phyloP scores from a whole-genome alignment of 2,797 vertebrate species.

The Chaetodon trifasciatus region DNA sequence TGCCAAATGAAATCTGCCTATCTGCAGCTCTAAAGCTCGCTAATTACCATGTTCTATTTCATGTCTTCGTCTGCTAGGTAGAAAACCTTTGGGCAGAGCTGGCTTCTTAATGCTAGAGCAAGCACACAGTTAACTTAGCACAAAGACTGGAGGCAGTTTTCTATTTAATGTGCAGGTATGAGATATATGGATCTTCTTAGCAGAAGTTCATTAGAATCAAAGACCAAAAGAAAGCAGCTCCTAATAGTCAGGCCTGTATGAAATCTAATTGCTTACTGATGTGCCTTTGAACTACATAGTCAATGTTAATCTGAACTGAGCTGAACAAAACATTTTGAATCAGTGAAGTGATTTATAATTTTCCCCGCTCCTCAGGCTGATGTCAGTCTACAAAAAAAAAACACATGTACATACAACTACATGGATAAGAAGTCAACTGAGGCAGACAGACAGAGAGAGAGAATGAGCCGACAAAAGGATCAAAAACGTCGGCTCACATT shows the following conservation, averaged over 20 bases:
- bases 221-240: background rate
- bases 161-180: background rate
- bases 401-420: background rate
- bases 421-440: slow-evolving; percentile 8
- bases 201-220: background rate
- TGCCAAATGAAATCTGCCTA: no score
- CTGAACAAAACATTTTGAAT: background rate
- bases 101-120: background rate
- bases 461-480: slow-evolving; percentile 52
- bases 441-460: slow-evolving; percentile 31
- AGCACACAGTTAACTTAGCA: background rate
- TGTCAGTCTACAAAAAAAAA: background rate
- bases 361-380: background rate
- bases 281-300: background rate
- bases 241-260: background rate
- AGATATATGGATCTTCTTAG: background rate
- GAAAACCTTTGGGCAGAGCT: background rate
- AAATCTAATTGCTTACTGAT: slow-evolving; percentile 2
- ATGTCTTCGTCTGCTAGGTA: background rate
- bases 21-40: background rate
- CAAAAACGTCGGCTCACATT: slow-evolving; percentile 53
- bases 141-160: background rate
- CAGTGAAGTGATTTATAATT: background rate
- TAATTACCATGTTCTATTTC: background rate
- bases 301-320: background rate